phyloP scores from a whole-genome alignment of 2,888 invertebrate species.

The Taenaris catops region DNA sequence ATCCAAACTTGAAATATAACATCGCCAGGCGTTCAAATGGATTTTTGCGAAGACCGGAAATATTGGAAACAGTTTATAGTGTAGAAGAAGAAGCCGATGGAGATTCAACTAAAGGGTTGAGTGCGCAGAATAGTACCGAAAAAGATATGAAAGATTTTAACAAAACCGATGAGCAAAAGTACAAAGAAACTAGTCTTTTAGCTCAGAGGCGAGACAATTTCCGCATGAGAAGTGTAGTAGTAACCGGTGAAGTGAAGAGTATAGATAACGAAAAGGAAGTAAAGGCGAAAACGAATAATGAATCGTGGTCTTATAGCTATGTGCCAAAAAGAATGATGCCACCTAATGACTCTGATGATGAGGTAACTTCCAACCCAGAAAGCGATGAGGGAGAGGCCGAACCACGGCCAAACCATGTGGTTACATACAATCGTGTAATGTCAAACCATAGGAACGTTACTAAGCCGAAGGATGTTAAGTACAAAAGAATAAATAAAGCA shows the following conservation, averaged over 20 bases:
- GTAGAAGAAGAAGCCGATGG: constrained; percentile 91
- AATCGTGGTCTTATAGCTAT: constrained; percentile 71
- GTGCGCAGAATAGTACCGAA: constrained; percentile 73
- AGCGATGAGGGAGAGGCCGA: constrained; percentile 64
- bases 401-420: constrained; percentile 78
- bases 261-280: constrained; percentile 61
- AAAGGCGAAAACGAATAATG: constrained; percentile 47
- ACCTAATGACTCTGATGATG: constrained; percentile 63
- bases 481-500: constrained; percentile 93
- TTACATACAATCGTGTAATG: constrained; percentile 92
- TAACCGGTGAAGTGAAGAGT: constrained; percentile 67
- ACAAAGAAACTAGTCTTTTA: constrained; percentile 69
- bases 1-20: constrained; percentile 88
- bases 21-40: constrained; percentile 87
- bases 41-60: constrained; percentile 88
- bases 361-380: constrained; percentile 60
- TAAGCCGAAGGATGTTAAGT: constrained; percentile 94
- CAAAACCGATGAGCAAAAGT: constrained; percentile 76
- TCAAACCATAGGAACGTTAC: constrained; percentile 94
- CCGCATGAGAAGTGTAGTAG: constrained; percentile 63
- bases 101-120: constrained; percentile 72
- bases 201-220: constrained; percentile 72
- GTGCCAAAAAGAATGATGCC: constrained; percentile 73
- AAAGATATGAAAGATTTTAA: constrained; percentile 67
- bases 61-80: constrained; percentile 91